Evolutionary conservation across 1,140 invertebrate species (phyloP).

Genomic region (Drosophila grimshawi): DNA sequence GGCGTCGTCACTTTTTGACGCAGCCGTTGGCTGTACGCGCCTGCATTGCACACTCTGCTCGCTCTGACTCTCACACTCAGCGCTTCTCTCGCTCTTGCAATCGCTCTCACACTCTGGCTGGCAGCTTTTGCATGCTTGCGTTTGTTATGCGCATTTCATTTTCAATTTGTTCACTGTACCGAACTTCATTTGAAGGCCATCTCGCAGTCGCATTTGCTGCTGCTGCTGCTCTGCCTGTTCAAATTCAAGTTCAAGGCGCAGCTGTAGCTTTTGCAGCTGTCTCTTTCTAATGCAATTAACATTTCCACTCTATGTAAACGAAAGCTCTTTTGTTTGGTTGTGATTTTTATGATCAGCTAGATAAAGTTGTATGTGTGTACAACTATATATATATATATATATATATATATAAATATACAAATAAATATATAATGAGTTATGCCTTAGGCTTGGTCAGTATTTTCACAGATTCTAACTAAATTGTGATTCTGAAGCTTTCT

Average conservation of each 20-base stretch:
- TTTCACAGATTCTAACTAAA: slow-evolving; percentile 32
- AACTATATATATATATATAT: not conserved
- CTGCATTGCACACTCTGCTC: slow-evolving; percentile 47
- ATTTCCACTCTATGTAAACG: slow-evolving; percentile 21
- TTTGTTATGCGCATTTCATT: slow-evolving; percentile 62
- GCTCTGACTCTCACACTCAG: slow-evolving; percentile 5
- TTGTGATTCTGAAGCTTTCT: slow-evolving; percentile 6
- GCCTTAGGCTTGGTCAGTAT: slow-evolving; percentile 64
- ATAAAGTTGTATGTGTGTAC: slow-evolving; percentile 9
- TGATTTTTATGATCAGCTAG: slow-evolving; percentile 16
- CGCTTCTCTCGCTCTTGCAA: not conserved
- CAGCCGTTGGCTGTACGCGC: slow-evolving; percentile 59
- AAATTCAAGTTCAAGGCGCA: slow-evolving; percentile 72
- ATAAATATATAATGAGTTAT: slow-evolving; percentile 39
- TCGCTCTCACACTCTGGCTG: not conserved
- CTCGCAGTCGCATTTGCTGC: slow-evolving; percentile 13
- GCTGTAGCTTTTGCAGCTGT: slow-evolving; percentile 19
- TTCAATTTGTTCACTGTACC: slow-evolving; percentile 53
- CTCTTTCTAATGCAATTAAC: slow-evolving; percentile 55
- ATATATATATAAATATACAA: not conserved
- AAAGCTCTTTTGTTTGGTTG: slow-evolving; percentile 1
- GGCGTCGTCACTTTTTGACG: slow-evolving; percentile 61
- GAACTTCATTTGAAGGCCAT: slow-evolving; percentile 65
- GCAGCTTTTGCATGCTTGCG: slow-evolving; percentile 21
- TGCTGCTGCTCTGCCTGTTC: slow-evolving; percentile 18